Base-by-base conservation (phyloP, 2,113 vertebrate genomes). In the Charina bottae region DNA sequence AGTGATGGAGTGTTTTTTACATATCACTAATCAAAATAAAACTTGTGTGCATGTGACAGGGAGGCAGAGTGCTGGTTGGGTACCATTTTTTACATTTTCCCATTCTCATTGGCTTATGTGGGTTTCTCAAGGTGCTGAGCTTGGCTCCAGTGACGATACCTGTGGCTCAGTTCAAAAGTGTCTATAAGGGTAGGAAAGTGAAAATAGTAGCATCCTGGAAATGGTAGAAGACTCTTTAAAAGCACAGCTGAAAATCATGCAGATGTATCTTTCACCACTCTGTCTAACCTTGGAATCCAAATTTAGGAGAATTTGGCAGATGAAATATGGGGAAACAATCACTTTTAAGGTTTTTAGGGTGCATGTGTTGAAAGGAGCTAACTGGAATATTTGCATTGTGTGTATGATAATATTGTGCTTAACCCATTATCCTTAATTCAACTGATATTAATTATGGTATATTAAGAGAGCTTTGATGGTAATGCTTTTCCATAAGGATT, bases 251-350 rank as follows among this genome's bases (percentile, higher is more conserved):
- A 96, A 94, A 96, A 96, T 93, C 90, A 94, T 95, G 94, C 90
- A 93, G 92, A 93, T 93, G 92, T 94, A 93, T 95, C 95, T 95
- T 93, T 78, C 33, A 78, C 96, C 23, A 94, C 95, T 91, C 95
- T 96, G 89, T 93, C 97, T 97, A 97, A 97, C 96, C 95, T 96
- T 96, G 94, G 95, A 64, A 96, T 94, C 95, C 92, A 95, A 96
- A 93, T 94, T 96, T 93, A 55, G 89, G 89, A 94, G 92, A 92
- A 96, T 97, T 96, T 94, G 93, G 95, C 94, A 87, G 96, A 91
- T 94, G 23, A 94, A 93, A 93, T 93, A 60, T 42, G 83, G 96
- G 42, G 28, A 93, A 92, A 88, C 37, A 59, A 89, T 85, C 93
- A 33, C 42, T 0, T 95, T 0, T 95, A 93, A 92, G 68, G 93